Conservation (phyloP, 1,140 invertebrate genomes). For the Bombus breviceps region DNA sequence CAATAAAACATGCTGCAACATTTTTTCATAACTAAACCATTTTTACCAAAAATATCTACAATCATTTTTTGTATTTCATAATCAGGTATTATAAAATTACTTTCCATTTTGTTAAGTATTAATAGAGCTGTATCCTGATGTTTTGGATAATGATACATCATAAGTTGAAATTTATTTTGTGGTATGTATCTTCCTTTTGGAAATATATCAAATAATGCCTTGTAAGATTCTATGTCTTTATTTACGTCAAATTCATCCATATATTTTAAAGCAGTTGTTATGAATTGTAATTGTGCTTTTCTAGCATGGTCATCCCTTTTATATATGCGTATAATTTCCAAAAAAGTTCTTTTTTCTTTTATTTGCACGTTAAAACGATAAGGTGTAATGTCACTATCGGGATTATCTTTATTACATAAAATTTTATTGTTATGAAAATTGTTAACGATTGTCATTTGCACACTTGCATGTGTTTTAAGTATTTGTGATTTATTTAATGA, state of each 20-base stretch:
- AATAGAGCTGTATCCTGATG: slow-evolving; percentile 96
- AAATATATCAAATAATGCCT: slow-evolving; percentile 93
- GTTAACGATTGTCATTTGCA: slow-evolving; percentile 6
- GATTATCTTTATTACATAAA: slow-evolving; percentile 1
- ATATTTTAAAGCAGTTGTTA: slow-evolving; percentile 92
- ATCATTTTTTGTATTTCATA: slow-evolving; percentile 92
- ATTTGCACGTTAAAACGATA: slow-evolving; percentile 83
- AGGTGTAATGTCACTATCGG: not conserved
- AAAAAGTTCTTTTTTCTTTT: slow-evolving; percentile 89
- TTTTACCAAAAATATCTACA: slow-evolving; percentile 91
- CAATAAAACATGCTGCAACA: slow-evolving; percentile 98
- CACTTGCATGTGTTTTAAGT: not conserved
- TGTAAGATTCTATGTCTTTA: slow-evolving; percentile 96
- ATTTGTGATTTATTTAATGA: not conserved
- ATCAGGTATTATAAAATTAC: slow-evolving; percentile 95
- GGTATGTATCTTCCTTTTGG: slow-evolving; percentile 96
- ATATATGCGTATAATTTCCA: slow-evolving; percentile 90
- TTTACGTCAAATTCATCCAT: slow-evolving; percentile 96
- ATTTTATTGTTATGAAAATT: slow-evolving; percentile 10
- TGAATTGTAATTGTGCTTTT: slow-evolving; percentile 96
- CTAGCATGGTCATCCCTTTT: slow-evolving; percentile 83
- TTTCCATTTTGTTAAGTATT: slow-evolving; percentile 95
- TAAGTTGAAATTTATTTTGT: slow-evolving; percentile 90
- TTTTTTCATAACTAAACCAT: slow-evolving; percentile 91
- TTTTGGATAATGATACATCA: slow-evolving; percentile 96